Percentiles rank a stretch among this genome's conserved stretches.
Conservation (phyloP, 2,113 vertebrate species). For the Muntiacus reevesi region DNA sequence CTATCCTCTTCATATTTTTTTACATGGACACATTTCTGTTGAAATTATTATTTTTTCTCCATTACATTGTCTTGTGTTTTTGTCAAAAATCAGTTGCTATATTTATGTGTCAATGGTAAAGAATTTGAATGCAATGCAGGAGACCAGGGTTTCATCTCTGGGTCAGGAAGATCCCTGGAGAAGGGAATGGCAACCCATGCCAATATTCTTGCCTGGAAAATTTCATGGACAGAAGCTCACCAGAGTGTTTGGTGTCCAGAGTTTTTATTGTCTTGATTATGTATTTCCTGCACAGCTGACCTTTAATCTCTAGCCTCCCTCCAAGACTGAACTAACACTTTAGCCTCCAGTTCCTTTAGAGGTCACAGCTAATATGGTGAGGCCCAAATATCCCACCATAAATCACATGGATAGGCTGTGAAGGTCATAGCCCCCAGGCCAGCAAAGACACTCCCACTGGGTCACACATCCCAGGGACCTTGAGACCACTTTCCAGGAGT, state of each 20-base stretch:
- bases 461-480: background rate
- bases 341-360: background rate
- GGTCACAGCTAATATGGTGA: background rate
- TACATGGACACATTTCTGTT: background rate
- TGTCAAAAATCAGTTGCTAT: background rate
- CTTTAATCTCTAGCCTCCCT: background rate
- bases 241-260: background rate
- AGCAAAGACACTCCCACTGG: background rate
- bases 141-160: background rate
- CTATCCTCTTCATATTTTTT: background rate
- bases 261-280: background rate
- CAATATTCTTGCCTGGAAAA: background rate
- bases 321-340: background rate
- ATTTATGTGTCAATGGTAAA: background rate
- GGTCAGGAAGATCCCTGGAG: background rate
- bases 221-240: background rate
- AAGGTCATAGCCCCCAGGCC: background rate
- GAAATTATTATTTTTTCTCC: background rate
- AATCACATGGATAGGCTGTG: background rate
- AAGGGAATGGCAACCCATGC: background rate
- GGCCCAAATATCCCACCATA: background rate
- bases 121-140: background rate
- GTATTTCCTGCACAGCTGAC: background rate
- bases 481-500: background rate
- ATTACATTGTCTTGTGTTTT: background rate